Evolutionary conservation across 1,140 invertebrate species (phyloP).

Genomic region (Pygmarrhopalites habei): DNA sequence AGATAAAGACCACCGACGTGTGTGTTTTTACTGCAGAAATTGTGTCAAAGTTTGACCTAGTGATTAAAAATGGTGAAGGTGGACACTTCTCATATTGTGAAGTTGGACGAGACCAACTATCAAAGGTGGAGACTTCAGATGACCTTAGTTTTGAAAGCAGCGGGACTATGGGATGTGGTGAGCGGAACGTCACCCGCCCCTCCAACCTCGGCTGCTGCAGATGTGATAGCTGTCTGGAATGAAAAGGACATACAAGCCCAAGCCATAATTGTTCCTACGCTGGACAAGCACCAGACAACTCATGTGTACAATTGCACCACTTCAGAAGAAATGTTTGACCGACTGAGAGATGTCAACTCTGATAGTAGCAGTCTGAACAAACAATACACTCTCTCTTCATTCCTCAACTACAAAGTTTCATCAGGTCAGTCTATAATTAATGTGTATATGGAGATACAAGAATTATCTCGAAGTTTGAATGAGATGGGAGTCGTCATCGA

Average conservation of each 20-base stretch:
- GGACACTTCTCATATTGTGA: too few relatives aligned
- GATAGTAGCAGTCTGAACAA: neutral
- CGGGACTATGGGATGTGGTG: neutral
- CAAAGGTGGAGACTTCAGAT: neutral
- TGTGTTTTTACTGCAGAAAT: too few relatives aligned
- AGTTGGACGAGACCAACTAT: neutral
- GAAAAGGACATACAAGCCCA: neutral
- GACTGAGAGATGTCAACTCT: neutral
- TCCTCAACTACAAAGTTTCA: neutral
- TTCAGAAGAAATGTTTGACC: neutral
- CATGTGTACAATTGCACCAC: conserved; percentile 4
- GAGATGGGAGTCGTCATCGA: neutral
- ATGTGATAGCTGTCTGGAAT: too few relatives aligned
- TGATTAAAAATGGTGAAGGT: too few relatives aligned
- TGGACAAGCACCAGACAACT: neutral
- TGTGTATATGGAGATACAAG: neutral
- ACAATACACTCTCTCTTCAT: neutral
- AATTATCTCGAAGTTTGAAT: neutral
- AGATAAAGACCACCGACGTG: too few relatives aligned
- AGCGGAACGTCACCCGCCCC: too few relatives aligned
- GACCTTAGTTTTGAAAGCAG: neutral
- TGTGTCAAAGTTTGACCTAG: too few relatives aligned
- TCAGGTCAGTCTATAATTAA: neutral
- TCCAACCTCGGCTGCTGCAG: too few relatives aligned
- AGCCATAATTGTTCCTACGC: neutral